Conservation (phyloP, 2,113 vertebrate genomes). For the Hiodon alosoides region DNA sequence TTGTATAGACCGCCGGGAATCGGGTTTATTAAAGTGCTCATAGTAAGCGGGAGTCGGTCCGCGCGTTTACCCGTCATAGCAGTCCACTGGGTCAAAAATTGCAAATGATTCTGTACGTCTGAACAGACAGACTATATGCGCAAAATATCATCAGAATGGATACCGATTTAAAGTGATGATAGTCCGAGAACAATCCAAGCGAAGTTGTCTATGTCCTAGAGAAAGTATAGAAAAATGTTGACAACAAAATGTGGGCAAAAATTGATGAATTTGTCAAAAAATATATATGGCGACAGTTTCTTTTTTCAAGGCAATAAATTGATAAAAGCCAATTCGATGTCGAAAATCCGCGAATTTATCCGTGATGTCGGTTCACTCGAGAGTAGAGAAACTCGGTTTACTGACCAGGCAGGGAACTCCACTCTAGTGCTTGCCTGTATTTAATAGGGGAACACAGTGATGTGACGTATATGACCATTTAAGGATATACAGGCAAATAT, state of each 20-base stretch:
- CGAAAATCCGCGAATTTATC: background rate
- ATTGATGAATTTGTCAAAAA: constrained; percentile 10
- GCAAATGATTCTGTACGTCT: background rate
- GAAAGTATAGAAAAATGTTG: constrained; percentile 4
- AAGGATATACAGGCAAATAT: constrained; percentile 65
- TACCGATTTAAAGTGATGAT: background rate
- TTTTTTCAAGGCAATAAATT: background rate
- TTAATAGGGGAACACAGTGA: constrained; percentile 72
- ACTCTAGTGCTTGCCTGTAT: constrained; percentile 55
- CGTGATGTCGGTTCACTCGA: background rate
- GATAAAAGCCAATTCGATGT: background rate
- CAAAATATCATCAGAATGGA: constrained; percentile 11
- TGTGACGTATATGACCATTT: constrained; percentile 83
- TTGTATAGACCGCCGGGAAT: constrained; percentile 68
- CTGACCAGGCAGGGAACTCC: constrained; percentile 73
- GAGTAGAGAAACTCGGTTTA: constrained; percentile 56
- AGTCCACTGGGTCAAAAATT: constrained; percentile 19
- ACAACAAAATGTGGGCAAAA: background rate
- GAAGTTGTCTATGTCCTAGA: constrained; percentile 3
- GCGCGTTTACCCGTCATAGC: constrained; percentile 73
- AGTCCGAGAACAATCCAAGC: background rate
- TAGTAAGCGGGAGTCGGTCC: constrained; percentile 70
- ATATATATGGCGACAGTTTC: background rate
- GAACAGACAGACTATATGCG: background rate
- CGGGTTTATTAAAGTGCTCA: constrained; percentile 68